phyloP scores from a whole-genome alignment of 2,888 invertebrate species.

The Tolmerus cingulatus region DNA sequence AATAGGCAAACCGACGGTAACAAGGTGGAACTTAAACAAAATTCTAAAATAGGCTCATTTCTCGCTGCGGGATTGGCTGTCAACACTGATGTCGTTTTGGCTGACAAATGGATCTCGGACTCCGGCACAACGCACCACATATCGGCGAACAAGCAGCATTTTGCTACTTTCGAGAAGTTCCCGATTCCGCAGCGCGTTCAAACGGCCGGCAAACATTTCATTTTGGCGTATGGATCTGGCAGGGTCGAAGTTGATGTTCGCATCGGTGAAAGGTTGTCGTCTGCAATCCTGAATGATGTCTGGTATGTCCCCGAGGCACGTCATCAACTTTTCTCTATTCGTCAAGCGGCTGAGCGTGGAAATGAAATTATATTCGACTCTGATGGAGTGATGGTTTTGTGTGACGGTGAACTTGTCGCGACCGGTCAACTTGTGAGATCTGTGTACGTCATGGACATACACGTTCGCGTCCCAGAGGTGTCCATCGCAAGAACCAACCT shows the following conservation, averaged over 20 bases:
- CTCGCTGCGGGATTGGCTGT: neutral
- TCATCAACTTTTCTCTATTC: neutral
- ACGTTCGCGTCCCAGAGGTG: neutral
- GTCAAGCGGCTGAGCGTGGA: neutral
- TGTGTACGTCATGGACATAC: slow-evolving; percentile 8
- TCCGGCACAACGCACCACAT: slow-evolving; percentile 21
- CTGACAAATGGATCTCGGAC: neutral
- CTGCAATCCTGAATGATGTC: neutral
- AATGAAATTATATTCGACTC: neutral
- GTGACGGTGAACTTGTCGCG: neutral
- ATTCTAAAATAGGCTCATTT: neutral
- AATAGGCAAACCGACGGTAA: neutral
- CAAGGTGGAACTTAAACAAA: neutral
- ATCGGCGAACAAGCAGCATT: neutral
- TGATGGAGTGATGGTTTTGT: neutral
- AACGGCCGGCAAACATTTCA: neutral
- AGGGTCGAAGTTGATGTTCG: neutral
- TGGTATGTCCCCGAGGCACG: neutral
- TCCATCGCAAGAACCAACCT: neutral
- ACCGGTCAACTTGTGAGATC: neutral
- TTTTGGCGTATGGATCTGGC: neutral
- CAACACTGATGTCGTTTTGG: neutral
- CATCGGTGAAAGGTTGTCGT: neutral
- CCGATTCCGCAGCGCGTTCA: neutral
- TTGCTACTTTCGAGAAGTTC: neutral